phyloP scores from a whole-genome alignment of 2,888 invertebrate genomes.

The Syrista parreyssii region DNA sequence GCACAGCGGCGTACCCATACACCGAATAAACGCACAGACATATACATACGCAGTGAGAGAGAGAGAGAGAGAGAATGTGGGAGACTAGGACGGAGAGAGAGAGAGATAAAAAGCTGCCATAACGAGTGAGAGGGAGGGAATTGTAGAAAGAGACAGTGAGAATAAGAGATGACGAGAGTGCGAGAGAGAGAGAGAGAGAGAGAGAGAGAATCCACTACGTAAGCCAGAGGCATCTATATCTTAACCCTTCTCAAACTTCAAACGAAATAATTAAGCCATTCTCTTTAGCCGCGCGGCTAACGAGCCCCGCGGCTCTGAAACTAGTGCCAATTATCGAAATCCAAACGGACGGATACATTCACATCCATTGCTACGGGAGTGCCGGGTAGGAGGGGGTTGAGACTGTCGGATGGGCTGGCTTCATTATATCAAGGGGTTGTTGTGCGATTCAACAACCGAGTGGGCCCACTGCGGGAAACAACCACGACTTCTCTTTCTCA shows the following conservation, averaged over 20 bases:
- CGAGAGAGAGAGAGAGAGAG: too few species aligned
- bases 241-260: conserved; percentile 58
- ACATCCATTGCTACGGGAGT: conserved; percentile 5
- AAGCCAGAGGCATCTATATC: conserved; percentile 24
- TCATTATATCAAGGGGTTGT: conserved; percentile 39
- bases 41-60: background rate
- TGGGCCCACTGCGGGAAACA: background rate
- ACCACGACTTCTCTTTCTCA: background rate
- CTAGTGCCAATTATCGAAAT: conserved; percentile 64
- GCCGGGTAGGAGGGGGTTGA: conserved; percentile 10
- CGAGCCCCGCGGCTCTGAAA: conserved; percentile 54
- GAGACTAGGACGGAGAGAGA: too few species aligned
- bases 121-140: background rate
- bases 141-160: background rate
- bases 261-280: conserved; percentile 65
- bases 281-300: conserved; percentile 55
- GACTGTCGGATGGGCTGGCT: conserved; percentile 18
- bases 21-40: background rate
- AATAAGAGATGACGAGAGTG: background rate
- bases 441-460: conserved; percentile 15
- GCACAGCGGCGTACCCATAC: conserved; percentile 8
- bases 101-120: background rate
- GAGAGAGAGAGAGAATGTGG: background rate
- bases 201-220: background rate
- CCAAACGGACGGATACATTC: conserved; percentile 42